Evolutionary conservation across 2,113 vertebrate species (phyloP).

Genomic region (Apodemus speciosus): DNA sequence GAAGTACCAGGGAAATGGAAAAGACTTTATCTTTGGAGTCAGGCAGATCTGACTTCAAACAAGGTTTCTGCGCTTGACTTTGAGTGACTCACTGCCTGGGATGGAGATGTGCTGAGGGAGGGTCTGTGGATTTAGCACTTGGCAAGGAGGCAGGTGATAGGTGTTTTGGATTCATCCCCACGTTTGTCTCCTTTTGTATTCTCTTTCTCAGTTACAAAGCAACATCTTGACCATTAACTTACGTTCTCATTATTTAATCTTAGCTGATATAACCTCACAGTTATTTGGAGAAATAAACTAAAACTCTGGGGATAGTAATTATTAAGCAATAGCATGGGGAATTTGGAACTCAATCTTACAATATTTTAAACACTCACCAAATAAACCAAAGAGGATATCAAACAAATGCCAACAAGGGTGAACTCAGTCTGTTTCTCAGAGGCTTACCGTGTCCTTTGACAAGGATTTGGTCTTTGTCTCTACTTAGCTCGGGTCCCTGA

Average conservation of each 20-base stretch:
- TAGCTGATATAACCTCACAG: neutral
- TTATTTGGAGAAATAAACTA: neutral
- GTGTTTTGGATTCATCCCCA: neutral
- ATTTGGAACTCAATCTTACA: neutral
- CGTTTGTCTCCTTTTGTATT: neutral
- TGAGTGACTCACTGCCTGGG: neutral
- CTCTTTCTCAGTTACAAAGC: neutral
- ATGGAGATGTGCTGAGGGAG: neutral
- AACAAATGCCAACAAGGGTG: neutral
- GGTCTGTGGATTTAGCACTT: neutral
- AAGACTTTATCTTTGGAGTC: constrained; percentile 64
- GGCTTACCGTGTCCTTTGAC: neutral
- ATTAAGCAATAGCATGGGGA: neutral
- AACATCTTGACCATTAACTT: neutral
- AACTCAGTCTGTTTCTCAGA: neutral
- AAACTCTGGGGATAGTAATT: neutral
- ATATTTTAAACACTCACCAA: neutral
- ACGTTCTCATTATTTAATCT: constrained; percentile 23
- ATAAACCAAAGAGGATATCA: constrained; percentile 18
- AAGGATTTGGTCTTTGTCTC: neutral
- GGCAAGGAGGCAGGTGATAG: accelerated
- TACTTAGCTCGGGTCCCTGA: neutral
- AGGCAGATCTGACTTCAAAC: constrained; percentile 32
- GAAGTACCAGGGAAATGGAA: constrained; percentile 50
- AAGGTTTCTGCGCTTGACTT: constrained; percentile 29